phyloP scores from a whole-genome alignment of 2,113 vertebrate genomes.

The Zapus hudsonius region DNA sequence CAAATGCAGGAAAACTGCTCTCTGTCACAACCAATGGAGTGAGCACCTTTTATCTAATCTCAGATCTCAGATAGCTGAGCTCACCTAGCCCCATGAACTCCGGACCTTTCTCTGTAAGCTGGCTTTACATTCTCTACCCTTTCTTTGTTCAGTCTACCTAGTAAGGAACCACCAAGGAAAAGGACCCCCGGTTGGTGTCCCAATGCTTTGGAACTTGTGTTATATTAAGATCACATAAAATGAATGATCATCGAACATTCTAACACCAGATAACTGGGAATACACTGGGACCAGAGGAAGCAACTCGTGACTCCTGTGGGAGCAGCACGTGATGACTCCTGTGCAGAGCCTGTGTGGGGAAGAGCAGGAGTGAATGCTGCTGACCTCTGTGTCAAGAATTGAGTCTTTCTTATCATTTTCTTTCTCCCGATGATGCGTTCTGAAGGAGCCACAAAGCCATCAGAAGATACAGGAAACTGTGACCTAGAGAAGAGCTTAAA shows the following conservation, averaged over 20 bases:
- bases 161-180: background rate
- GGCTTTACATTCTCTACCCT: background rate
- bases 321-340: too few relatives aligned
- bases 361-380: background rate
- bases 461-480: background rate
- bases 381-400: background rate
- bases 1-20: background rate
- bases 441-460: background rate
- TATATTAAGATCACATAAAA: background rate
- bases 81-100: background rate
- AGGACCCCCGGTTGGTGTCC: background rate
- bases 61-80: slow-evolving; percentile 42
- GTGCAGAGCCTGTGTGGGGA: background rate
- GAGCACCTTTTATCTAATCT: slow-evolving; percentile 46
- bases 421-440: background rate
- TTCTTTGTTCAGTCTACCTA: background rate
- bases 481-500: background rate
- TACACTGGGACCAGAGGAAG: background rate
- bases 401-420: background rate
- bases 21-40: background rate
- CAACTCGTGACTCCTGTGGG: background rate
- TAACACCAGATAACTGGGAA: background rate
- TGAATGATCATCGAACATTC: background rate
- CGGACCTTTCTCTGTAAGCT: slow-evolving; percentile 1
- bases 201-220: background rate